These are phyloP conservation scores for Ophiothrix spiculata DNA, from an alignment of 35 echinoderm and acorn worm species.

Conservation along the genomic window DNA sequence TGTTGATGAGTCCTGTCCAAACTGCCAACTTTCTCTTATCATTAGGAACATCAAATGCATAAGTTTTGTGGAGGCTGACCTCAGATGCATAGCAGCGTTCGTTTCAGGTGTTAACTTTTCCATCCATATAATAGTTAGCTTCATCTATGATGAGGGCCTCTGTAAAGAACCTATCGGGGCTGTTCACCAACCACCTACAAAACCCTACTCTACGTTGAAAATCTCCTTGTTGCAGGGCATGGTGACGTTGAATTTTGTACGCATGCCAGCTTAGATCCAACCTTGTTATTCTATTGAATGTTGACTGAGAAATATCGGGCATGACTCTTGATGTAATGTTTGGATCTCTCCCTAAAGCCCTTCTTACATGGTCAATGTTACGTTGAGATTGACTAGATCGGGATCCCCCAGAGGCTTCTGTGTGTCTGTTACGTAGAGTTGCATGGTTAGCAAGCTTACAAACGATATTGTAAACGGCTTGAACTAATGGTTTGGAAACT, in stretches of 20 bases:
- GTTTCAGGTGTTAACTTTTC: background rate
- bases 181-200: background rate
- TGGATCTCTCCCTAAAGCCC: background rate
- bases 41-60: background rate
- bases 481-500: no score
- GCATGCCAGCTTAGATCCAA: background rate
- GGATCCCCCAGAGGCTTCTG: background rate
- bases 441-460: background rate
- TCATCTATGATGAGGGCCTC: background rate
- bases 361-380: background rate
- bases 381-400: background rate
- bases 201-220: background rate
- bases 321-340: background rate
- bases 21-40: background rate
- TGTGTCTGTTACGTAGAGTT: background rate
- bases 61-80: background rate
- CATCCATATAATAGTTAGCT: background rate
- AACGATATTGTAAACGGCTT: background rate
- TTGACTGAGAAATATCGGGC: background rate
- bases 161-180: no score
- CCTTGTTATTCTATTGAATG: background rate
- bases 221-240: background rate
- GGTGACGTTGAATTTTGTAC: background rate
- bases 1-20: background rate
- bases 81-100: background rate